Evolutionary conservation across 1,140 invertebrate species (phyloP).

Genomic region (Bombus breviceps): DNA sequence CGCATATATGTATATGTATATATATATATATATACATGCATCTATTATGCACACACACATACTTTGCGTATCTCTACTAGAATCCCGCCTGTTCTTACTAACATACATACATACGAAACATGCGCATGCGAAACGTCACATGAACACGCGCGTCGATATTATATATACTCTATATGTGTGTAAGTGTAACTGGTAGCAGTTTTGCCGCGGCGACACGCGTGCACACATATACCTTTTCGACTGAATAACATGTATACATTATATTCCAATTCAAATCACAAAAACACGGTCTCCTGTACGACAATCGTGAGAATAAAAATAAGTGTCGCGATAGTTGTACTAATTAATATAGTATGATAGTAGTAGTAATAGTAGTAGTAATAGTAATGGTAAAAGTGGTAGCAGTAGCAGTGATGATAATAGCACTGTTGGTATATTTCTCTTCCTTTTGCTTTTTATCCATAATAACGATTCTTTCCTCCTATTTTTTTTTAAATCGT

Average conservation of each 20-base stretch:
- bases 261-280: conserved; percentile 57
- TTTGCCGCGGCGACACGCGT: conserved; percentile 48
- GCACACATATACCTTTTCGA: conserved; percentile 50
- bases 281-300: conserved; percentile 35
- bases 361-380: conserved; percentile 48
- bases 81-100: conserved; percentile 24
- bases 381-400: conserved; percentile 52
- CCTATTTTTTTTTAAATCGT: neutral
- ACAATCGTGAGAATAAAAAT: conserved; percentile 61
- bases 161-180: conserved; percentile 50
- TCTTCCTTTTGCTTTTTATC: neutral
- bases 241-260: conserved; percentile 50
- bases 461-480: conserved; percentile 36
- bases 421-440: conserved; percentile 56
- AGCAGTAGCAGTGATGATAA: conserved; percentile 56
- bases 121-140: conserved; percentile 57
- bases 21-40: conserved; percentile 8
- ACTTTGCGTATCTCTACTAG: conserved; percentile 13
- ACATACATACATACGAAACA: conserved; percentile 44
- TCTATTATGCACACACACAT: conserved; percentile 43
- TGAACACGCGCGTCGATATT: conserved; percentile 57
- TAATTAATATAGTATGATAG: conserved; percentile 58
- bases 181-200: conserved; percentile 14
- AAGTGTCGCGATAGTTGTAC: conserved; percentile 64
- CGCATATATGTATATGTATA: neutral